Conservation (phyloP, 1,140 invertebrate species). For the Brachionus angularis region DNA sequence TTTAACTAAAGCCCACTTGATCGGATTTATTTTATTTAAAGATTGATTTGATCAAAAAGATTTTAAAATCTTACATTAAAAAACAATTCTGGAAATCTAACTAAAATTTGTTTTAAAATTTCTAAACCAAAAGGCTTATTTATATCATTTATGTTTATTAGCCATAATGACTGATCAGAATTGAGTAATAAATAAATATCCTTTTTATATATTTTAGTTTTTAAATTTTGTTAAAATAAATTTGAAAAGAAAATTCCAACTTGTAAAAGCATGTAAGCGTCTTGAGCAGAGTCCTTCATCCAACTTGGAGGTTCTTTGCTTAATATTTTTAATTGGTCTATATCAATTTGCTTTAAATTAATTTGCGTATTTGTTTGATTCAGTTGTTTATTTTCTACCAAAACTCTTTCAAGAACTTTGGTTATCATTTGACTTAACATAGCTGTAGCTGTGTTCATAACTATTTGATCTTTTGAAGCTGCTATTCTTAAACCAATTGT, state of each 20-base stretch:
- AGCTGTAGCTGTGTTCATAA: conserved; percentile 91
- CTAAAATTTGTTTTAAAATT: conserved; percentile 41
- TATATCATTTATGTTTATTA: conserved; percentile 31
- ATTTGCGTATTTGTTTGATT: conserved; percentile 45
- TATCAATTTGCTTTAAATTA: background rate
- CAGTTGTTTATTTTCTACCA: conserved; percentile 61
- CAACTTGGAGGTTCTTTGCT: conserved; percentile 38
- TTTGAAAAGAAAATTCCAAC: too few relatives aligned
- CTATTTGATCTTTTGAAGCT: conserved; percentile 84
- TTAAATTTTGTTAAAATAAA: too few relatives aligned
- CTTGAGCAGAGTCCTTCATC: conserved; percentile 31
- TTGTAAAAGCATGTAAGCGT: conserved; percentile 42
- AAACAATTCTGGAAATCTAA: conserved; percentile 38
- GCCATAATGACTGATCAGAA: conserved; percentile 37
- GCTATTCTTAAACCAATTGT: conserved; percentile 92
- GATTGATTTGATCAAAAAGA: conserved; percentile 42
- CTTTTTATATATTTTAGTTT: too few relatives aligned
- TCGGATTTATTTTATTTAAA: background rate
- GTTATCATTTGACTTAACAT: conserved; percentile 93
- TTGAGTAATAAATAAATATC: conserved; percentile 41
- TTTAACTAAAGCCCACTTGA: background rate
- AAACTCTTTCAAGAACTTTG: conserved; percentile 87
- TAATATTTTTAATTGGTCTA: conserved; percentile 27
- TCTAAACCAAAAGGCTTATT: conserved; percentile 39
- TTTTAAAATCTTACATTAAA: conserved; percentile 45